phyloP scores from a whole-genome alignment of 2,888 invertebrate species.

The Alentia gelatinosa region DNA sequence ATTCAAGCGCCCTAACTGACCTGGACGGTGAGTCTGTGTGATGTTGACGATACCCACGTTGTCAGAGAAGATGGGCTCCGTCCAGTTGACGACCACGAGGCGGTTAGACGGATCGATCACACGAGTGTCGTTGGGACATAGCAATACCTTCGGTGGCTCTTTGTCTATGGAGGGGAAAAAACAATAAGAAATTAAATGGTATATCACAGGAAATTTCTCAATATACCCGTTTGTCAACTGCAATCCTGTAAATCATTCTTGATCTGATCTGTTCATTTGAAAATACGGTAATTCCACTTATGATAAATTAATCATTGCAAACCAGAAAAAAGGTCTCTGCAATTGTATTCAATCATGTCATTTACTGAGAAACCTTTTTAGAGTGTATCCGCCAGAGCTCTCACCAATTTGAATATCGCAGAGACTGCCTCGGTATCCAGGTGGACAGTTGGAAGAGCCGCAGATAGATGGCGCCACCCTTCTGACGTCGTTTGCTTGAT shows the following conservation, averaged over 20 bases:
- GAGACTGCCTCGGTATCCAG: slow-evolving; percentile 91
- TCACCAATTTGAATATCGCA: slow-evolving; percentile 86
- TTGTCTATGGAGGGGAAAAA: slow-evolving; percentile 70
- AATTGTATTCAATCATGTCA: too few relatives aligned
- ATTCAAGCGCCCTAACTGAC: too few relatives aligned
- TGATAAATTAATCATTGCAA: neutral
- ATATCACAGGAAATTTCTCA: too few relatives aligned
- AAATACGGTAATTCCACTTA: too few relatives aligned
- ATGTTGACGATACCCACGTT: slow-evolving; percentile 55
- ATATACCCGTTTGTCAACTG: too few relatives aligned
- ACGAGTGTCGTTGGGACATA: slow-evolving; percentile 68
- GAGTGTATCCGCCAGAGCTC: neutral
- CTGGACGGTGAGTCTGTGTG: slow-evolving; percentile 57
- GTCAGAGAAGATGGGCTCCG: slow-evolving; percentile 58
- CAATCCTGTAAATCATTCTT: too few relatives aligned
- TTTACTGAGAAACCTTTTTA: neutral
- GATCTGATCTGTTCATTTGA: too few relatives aligned
- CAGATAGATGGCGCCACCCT: slow-evolving; percentile 68
- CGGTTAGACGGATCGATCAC: slow-evolving; percentile 56
- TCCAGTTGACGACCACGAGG: slow-evolving; percentile 52
- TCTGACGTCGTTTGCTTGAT: slow-evolving; percentile 61
- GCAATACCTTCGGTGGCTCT: slow-evolving; percentile 67
- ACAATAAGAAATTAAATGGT: too few relatives aligned
- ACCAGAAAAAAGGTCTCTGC: too few relatives aligned
- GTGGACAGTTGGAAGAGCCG: slow-evolving; percentile 84